Base-by-base conservation (phyloP, 1,140 invertebrate species). In the Leptinotarsa lineolata region DNA sequence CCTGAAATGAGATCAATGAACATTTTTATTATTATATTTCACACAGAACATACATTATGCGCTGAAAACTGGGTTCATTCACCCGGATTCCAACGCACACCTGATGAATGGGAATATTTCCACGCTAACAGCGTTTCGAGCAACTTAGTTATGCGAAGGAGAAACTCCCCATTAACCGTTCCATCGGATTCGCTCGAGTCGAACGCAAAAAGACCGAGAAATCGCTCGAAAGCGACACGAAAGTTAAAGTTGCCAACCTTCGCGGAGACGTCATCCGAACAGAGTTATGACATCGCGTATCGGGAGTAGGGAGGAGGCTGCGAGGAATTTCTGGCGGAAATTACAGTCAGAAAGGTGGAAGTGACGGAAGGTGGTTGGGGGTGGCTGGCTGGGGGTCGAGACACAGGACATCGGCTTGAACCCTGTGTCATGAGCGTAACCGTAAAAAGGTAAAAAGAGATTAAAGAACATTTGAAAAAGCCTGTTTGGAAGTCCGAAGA, bases 311-410 rank as follows among this genome's bases (percentile, higher is more conserved):
- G 15, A 54, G 20, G 21, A 22, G 63, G 16, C 22, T 16, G 22
- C 22, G 22, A 22, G 22, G 63, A 65, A 65, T 65, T 20, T 65
- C 63, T 65, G 24, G 63, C 63, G 63, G 63, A 65, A 65, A 65
- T 65, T 65, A 65, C 63, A 65, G 63, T 39, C 24, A 65, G 63
- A 65, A 24, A 65, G 63, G 63, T 65, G 63, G 63, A 65, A 65
- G 63, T 24, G 63, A 65, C 15, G 63, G 21, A 16, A 39, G 63
- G 16, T 13, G 16, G 21, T 39, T 16, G 22, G 59, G 18, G 59
- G 24, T 39, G 21, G 63, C 18, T 16, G 63, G 4, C 20, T 21
- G 24, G 63, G 4, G 48, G 4, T 1, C 48, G 48, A 54, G 48
- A 54, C 48, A 54, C 46, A 65, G 21, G 63, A 39, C 63, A 39